A percentile compares a stretch with the other conserved stretches of the same genome.
These are phyloP conservation scores for Brassicogethes aeneus DNA, from an alignment of 2,888 invertebrate genomes.

Conservation along the genomic window DNA sequence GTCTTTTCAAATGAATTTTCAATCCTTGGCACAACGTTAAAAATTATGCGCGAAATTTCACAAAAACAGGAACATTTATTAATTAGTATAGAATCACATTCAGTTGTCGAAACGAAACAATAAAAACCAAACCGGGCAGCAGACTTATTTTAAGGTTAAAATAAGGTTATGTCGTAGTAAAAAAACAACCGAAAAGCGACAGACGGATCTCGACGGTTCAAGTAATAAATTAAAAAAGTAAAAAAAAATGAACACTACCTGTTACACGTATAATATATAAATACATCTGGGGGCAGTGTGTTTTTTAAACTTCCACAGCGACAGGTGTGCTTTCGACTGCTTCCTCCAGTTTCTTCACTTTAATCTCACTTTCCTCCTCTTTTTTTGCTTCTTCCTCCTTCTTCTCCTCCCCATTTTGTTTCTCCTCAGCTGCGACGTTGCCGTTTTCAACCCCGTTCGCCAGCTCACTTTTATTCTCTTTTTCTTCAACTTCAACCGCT, in stretches of 20 bases:
- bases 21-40: constrained; percentile 22
- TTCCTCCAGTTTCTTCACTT: constrained; percentile 48
- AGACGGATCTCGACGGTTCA: constrained; percentile 10
- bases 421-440: constrained; percentile 9
- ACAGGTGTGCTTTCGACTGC: constrained; percentile 21
- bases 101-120: constrained; percentile 4
- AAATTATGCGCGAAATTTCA: constrained; percentile 6
- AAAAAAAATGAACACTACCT: constrained; percentile 19
- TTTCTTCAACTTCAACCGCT: constrained; percentile 32
- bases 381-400: constrained; percentile 14
- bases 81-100: too few species aligned
- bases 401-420: constrained; percentile 15
- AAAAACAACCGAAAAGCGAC: constrained; percentile 11
- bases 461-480: constrained; percentile 40
- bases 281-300: too few species aligned
- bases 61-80: constrained; percentile 16
- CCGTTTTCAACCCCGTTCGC: constrained; percentile 28
- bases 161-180: constrained; percentile 1
- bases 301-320: constrained; percentile 24
- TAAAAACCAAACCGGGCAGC: too few species aligned
- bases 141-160: constrained; percentile 1
- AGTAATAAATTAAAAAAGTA: too few species aligned
- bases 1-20: constrained; percentile 11
- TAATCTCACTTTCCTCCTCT: constrained; percentile 40
- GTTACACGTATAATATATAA: constrained; percentile 18